phyloP scores from a whole-genome alignment of 2,888 invertebrate species.

The Rhamphomyia laevipes region DNA sequence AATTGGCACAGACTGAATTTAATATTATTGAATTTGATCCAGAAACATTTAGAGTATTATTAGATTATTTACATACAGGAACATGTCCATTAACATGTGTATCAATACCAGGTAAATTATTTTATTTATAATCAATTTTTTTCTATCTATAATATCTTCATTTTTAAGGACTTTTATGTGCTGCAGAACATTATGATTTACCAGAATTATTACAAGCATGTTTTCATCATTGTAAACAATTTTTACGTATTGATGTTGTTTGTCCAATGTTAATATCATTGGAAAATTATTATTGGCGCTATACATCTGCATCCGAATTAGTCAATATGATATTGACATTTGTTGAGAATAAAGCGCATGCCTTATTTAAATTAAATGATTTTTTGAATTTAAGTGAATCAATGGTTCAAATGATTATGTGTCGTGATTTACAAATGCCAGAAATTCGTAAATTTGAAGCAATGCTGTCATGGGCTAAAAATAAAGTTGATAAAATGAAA shows the following conservation, averaged over 20 bases:
- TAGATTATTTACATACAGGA: conserved; percentile 88
- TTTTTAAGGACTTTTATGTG: conserved; percentile 58
- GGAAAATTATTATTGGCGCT: conserved; percentile 92
- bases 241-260: conserved; percentile 81
- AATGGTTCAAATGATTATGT: conserved; percentile 91
- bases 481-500: conserved; percentile 58
- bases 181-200: conserved; percentile 88
- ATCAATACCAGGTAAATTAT: conserved; percentile 65
- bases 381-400: conserved; percentile 83
- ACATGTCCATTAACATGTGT: conserved; percentile 86
- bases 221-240: conserved; percentile 91
- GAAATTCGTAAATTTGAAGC: conserved; percentile 88
- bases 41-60: conserved; percentile 78
- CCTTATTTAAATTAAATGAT: conserved; percentile 70
- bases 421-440: conserved; percentile 76
- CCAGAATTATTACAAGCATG: conserved; percentile 87
- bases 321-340: conserved; percentile 90
- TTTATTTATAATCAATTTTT: background rate
- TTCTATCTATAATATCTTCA: conserved; percentile 2
- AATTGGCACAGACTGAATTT: conserved; percentile 89
- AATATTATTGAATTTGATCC: conserved; percentile 92
- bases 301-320: conserved; percentile 84
- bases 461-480: conserved; percentile 81
- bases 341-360: conserved; percentile 75
- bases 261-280: conserved; percentile 85